Evolutionary conservation across 2,113 vertebrate species (phyloP).

Genomic region (Egretta garzetta): DNA sequence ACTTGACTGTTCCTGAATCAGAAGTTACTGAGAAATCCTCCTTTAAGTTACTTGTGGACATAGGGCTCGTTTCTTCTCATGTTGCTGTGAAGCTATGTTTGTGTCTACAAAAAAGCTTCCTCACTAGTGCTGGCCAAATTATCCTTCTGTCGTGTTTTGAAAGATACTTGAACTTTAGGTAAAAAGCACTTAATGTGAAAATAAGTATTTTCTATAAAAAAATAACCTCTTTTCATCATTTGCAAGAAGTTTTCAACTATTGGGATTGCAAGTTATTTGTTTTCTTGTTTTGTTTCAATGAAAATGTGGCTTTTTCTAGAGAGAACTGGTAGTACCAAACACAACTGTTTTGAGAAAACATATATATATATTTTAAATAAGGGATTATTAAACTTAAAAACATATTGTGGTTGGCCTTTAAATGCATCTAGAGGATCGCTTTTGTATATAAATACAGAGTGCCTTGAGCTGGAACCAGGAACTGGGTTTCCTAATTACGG

Average conservation of each 20-base stretch:
- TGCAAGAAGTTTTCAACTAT: not conserved
- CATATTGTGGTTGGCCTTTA: not conserved
- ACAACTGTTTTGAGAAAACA: not conserved
- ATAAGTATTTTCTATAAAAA: not conserved
- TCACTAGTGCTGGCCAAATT: not conserved
- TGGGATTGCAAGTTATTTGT: not conserved
- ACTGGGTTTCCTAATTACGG: not conserved
- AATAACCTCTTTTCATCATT: not conserved
- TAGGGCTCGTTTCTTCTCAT: not conserved
- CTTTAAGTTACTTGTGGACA: not conserved
- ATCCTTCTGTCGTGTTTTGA: not conserved
- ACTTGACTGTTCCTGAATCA: not conserved
- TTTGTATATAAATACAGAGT: not conserved
- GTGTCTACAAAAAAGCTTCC: not conserved
- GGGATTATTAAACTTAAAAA: not conserved
- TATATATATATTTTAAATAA: not conserved
- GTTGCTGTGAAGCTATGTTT: not conserved
- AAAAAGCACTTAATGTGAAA: not conserved
- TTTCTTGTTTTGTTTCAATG: not conserved
- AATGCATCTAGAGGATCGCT: not conserved
- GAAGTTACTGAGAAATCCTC: not conserved
- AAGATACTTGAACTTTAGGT: not conserved
- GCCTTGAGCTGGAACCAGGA: not conserved
- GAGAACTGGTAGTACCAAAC: not conserved
- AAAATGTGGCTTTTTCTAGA: not conserved